Conservation (phyloP, 2,113 vertebrate genomes). For the Syrrhaptes paradoxus region DNA sequence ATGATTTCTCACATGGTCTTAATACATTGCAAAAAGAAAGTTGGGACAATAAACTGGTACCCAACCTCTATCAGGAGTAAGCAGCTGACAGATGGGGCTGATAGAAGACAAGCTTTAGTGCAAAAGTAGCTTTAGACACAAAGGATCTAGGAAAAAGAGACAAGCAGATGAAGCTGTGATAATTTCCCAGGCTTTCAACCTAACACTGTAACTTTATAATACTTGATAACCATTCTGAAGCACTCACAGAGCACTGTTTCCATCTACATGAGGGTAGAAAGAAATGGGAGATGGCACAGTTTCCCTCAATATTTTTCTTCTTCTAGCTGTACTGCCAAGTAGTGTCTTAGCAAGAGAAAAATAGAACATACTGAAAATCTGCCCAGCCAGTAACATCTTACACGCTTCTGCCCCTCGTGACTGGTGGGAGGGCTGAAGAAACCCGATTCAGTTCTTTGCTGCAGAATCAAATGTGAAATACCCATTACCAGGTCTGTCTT, state of each 20-base stretch:
- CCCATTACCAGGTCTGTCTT: not conserved
- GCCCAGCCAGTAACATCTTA: not conserved
- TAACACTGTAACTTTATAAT: accelerated
- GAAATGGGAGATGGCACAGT: not conserved
- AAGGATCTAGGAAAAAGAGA: not conserved
- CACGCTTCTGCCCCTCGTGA: not conserved
- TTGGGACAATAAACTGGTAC: not conserved
- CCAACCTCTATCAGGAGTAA: not conserved
- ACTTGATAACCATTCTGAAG: not conserved
- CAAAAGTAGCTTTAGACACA: not conserved
- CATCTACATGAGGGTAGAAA: not conserved
- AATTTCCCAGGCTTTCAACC: not conserved
- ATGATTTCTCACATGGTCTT: not conserved
- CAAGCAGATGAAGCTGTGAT: not conserved
- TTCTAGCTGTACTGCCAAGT: not conserved
- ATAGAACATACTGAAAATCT: not conserved
- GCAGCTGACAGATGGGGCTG: not conserved
- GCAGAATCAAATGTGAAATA: not conserved
- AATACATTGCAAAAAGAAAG: not conserved
- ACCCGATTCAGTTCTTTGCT: not conserved
- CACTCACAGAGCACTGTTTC: not conserved
- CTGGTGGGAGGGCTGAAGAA: not conserved
- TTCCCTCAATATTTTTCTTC: not conserved
- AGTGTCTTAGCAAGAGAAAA: not conserved
- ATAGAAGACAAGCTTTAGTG: not conserved